These are phyloP conservation scores for Caenorhabditis tropicalis DNA, from an alignment of 1,140 invertebrate species.

Conservation along the genomic window DNA sequence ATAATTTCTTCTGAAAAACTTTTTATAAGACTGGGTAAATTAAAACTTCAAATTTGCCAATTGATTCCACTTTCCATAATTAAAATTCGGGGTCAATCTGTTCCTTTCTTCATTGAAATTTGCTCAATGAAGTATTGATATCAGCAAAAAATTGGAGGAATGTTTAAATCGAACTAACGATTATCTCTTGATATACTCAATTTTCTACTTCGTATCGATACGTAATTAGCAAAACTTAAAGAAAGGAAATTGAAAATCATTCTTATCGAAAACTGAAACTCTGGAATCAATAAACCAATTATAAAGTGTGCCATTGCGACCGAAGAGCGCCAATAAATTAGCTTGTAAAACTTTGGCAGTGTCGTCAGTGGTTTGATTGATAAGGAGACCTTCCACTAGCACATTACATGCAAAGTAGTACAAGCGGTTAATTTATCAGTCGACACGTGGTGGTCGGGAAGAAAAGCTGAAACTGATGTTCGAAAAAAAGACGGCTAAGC, in stretches of 20 bases:
- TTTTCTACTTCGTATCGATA: too few relatives aligned
- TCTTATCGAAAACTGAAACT: background rate
- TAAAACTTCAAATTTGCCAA: too few relatives aligned
- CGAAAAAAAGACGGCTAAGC: background rate
- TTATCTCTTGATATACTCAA: too few relatives aligned
- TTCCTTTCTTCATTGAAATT: too few relatives aligned
- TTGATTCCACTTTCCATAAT: too few relatives aligned
- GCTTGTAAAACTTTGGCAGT: slow-evolving; percentile 32
- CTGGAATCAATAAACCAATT: slow-evolving; percentile 43
- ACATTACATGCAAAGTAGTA: slow-evolving; percentile 40
- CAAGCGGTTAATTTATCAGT: slow-evolving; percentile 17
- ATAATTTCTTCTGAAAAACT: too few relatives aligned
- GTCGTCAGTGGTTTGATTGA: background rate
- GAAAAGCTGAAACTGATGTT: slow-evolving; percentile 19
- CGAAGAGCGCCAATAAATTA: slow-evolving; percentile 43
- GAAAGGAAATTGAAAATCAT: background rate
- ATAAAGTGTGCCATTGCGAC: slow-evolving; percentile 1
- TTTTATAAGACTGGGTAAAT: too few relatives aligned
- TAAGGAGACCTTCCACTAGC: slow-evolving; percentile 31
- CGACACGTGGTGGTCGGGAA: slow-evolving; percentile 25
- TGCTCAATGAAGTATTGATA: background rate
- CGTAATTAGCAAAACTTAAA: background rate
- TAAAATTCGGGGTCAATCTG: too few relatives aligned
- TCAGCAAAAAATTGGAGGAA: background rate
- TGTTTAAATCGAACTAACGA: too few relatives aligned